These are phyloP conservation scores for Gnathonemus echidnorhynchus DNA, from an alignment of 2,113 vertebrate genomes.

Conservation along the genomic window DNA sequence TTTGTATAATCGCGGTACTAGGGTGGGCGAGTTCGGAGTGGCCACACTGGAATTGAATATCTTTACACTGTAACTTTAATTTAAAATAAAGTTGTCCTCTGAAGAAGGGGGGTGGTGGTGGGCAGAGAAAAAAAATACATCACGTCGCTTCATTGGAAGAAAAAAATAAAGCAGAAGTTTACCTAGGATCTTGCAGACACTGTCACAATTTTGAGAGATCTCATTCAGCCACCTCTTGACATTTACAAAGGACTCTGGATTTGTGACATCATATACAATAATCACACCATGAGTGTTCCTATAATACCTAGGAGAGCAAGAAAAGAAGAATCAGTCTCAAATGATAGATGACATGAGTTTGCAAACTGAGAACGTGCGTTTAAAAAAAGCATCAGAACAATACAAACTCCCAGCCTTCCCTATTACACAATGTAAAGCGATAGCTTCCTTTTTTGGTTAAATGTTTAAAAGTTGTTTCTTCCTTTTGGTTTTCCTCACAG, in stretches of 20 bases:
- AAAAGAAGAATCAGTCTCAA: neutral
- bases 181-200: slow-evolving; percentile 74
- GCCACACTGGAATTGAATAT: too few species aligned
- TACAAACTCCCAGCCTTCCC: neutral
- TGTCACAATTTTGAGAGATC: slow-evolving; percentile 76
- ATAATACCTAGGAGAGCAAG: slow-evolving; percentile 62
- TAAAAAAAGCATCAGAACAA: neutral
- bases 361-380: neutral
- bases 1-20: too few species aligned
- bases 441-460: neutral
- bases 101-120: too few species aligned
- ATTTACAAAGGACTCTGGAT: slow-evolving; percentile 73
- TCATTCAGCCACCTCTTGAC: slow-evolving; percentile 76
- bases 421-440: neutral
- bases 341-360: neutral
- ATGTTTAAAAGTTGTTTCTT: neutral
- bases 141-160: too few species aligned
- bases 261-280: slow-evolving; percentile 75
- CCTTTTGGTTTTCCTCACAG: neutral
- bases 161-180: slow-evolving; percentile 19
- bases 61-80: too few species aligned
- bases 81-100: too few species aligned
- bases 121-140: too few species aligned
- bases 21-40: too few species aligned
- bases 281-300: slow-evolving; percentile 77